These are phyloP conservation scores for Halcyon smyrnensis DNA, from an alignment of 2,797 vertebrate species.

Conservation along the genomic window DNA sequence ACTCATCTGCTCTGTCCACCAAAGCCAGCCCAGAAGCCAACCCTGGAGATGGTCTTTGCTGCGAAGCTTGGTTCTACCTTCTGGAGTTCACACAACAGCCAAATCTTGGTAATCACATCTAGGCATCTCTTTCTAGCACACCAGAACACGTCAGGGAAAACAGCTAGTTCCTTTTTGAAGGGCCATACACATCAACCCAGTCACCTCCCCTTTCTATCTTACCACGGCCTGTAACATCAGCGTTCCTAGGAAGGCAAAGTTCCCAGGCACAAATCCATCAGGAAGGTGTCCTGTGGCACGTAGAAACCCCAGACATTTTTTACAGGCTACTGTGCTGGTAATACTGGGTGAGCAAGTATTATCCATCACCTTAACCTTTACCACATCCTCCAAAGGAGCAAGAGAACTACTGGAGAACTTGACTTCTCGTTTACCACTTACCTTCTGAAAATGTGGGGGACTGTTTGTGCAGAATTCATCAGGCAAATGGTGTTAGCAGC, in stretches of 20 bases:
- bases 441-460: neutral
- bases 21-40: neutral
- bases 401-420: neutral
- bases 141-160: neutral
- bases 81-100: neutral
- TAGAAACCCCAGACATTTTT: neutral
- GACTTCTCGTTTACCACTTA: neutral
- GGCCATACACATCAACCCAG: neutral
- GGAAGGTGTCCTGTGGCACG: neutral
- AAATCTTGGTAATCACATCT: neutral
- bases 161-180: neutral
- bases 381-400: neutral
- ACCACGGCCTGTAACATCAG: neutral
- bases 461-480: slow-evolving; percentile 29
- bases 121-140: neutral
- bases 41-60: neutral
- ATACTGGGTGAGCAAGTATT: neutral
- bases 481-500: slow-evolving; percentile 30
- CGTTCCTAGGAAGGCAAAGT: neutral
- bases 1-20: neutral
- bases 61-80: neutral
- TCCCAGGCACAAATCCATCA: neutral
- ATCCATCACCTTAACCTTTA: neutral
- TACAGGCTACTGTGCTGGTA: neutral
- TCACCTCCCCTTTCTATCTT: neutral